Conservation (phyloP, 2,888 invertebrate species). For the Cantharis rufa region DNA sequence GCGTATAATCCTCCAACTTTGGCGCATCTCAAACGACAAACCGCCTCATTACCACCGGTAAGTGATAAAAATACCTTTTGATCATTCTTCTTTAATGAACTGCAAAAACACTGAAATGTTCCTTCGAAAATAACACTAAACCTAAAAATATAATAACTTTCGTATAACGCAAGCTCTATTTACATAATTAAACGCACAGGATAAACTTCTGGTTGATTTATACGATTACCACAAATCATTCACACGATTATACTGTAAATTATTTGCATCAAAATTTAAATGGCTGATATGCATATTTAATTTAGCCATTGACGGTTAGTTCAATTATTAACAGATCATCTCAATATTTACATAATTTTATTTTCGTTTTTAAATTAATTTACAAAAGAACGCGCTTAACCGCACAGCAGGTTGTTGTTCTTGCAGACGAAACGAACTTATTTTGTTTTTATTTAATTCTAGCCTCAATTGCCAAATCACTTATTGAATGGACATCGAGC, state of each 20-base stretch:
- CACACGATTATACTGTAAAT: background rate
- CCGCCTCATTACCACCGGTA: conserved; percentile 66
- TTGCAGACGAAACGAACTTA: background rate
- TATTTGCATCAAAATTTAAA: background rate
- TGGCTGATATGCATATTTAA: background rate
- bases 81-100: background rate
- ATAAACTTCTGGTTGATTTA: background rate
- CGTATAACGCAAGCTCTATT: background rate
- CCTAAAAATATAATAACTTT: background rate
- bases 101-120: background rate
- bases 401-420: background rate
- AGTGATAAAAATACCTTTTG: conserved; percentile 41
- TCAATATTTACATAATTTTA: background rate
- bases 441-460: conserved; percentile 28
- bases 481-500: conserved; percentile 61
- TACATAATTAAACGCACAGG: background rate
- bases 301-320: background rate
- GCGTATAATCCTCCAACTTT: conserved; percentile 85
- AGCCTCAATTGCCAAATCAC: conserved; percentile 52
- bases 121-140: background rate
- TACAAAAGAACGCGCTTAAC: background rate
- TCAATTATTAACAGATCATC: background rate
- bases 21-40: conserved; percentile 77
- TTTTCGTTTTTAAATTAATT: background rate
- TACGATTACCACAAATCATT: background rate